These are phyloP conservation scores for Diploscapter pachys DNA, from an alignment of 1,140 invertebrate species.

Conservation along the genomic window DNA sequence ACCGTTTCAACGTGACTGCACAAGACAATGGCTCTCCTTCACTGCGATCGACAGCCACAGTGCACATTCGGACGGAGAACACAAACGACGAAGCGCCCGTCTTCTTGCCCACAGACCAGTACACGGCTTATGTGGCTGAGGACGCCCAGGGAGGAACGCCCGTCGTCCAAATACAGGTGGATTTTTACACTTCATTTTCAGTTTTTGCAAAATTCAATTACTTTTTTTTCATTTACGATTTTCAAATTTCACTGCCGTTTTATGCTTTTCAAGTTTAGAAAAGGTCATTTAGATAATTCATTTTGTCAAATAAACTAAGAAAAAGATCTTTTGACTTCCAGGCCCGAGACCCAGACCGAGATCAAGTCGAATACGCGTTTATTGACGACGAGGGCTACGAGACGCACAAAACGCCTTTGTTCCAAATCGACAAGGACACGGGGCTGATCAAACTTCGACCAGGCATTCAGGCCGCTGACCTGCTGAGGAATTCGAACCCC, in stretches of 20 bases:
- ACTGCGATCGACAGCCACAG: slow-evolving; percentile 73
- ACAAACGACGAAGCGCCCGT: slow-evolving; percentile 51
- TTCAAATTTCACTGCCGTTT: not conserved
- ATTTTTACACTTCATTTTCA: slow-evolving; percentile 4
- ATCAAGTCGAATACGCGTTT: slow-evolving; percentile 51
- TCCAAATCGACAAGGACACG: slow-evolving; percentile 52
- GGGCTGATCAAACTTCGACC: slow-evolving; percentile 47
- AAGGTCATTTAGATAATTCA: not conserved
- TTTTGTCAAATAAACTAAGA: not conserved
- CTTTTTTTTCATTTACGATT: not conserved
- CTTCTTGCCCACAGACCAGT: slow-evolving; percentile 52
- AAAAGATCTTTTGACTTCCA: slow-evolving; percentile 10
- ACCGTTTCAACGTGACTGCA: slow-evolving; percentile 76
- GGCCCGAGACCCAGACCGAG: slow-evolving; percentile 45
- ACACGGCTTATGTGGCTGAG: slow-evolving; percentile 52
- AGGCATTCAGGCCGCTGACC: slow-evolving; percentile 34
- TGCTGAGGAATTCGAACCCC: slow-evolving; percentile 35
- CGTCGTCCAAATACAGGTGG: slow-evolving; percentile 48
- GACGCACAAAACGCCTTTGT: slow-evolving; percentile 34
- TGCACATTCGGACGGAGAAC: slow-evolving; percentile 53
- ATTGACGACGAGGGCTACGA: slow-evolving; percentile 40
- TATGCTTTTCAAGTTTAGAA: not conserved
- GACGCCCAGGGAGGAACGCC: slow-evolving; percentile 55
- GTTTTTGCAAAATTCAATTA: not conserved
- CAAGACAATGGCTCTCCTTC: slow-evolving; percentile 81